Evolutionary conservation across 1,140 invertebrate species (phyloP), one percentile per base, ranked within the genome.

Genomic region (Scaptomyza pallida): DNA sequence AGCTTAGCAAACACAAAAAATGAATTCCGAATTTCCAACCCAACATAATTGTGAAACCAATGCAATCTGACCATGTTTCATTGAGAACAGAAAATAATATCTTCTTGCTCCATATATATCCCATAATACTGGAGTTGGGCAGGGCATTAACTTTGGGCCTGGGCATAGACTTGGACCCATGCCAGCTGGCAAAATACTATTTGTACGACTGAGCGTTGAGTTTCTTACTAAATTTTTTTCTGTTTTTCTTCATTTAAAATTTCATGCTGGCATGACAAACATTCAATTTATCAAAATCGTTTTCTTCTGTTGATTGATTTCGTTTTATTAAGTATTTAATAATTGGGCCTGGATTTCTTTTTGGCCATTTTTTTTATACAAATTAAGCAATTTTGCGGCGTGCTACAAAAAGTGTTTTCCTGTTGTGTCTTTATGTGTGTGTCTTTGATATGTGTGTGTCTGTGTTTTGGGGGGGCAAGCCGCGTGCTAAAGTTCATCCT

Each of bases 31-130:
- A 59, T 23, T 23, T 48, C 45, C 33, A 54, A 40, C 67, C 75
- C 77, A 83, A 75, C 61, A 44, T 61, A 83, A 73, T 68, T 45
- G 47, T 83, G 80, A 83, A 83, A 83, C 80, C 80, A 83, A 83
- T 83, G 67, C 67, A 85, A 82, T 85, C 60, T 75, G 81, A 80
- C 75, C 79, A 83, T 75, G 78, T 86, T 75, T 75, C 57, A 61
- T 78, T 48, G 72, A 73, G 63, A 41, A 26, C 75, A 35, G 21
- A 52, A 37, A 69, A 68, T 57, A 57, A 64, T 26, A 2, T 30
- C 45, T 67, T 33, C 15, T 16, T 50, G 59, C 35, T 50, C 62
- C 52, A 65, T 44, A 48, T 54, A 21, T 26, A 26, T 9, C 6
- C 26, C 60, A 35, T 60, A 48, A 55, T 55, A 43, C 48, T 47